Evolutionary conservation across 2,113 vertebrate genomes (phyloP), one percentile per base, ranked within the genome.

Genomic region (Alouatta palliata): DNA sequence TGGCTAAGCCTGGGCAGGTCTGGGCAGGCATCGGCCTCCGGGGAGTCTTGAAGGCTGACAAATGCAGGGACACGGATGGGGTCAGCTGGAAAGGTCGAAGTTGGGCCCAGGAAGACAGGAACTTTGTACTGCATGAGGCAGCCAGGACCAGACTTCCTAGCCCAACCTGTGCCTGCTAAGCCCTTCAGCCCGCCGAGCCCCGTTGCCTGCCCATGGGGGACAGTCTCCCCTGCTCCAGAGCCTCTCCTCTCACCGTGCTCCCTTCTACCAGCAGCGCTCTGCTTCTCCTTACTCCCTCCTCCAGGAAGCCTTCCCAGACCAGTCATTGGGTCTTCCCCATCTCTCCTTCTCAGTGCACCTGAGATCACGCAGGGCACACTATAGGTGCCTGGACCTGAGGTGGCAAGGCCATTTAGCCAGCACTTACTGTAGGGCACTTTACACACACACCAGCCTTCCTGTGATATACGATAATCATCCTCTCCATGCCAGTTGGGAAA

Each of bases 1-100:
- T 25, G 49, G 66, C 77, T 56, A 81, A 91, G 54, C 84, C 95
- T 80, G 40, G 80, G 45, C 90, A 82, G 32, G 95, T 76, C 93
- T 17, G 23, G 91, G 49, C 96, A 92, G 94, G 87, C 82, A 27
- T 81, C 1, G 20, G 47, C 64, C 77, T 43, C 47, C 10, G 3
- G 68, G 52, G 45, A 82, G n/a, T n/a, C 35, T 8, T 7, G n/a
- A 75, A 73, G 27, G 77, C 77, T 83, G 47, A 47, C 47, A 56
- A 49, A 64, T 30, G n/a, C 35, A 75, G 87, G 32, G 47, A 52
- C 21, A 64, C 45, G 19, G 2, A 10, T 20, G 25, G 49, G 43
- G 45, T 92, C 95, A 87, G 45, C 40, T 3, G 19, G 16, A 77
- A 68, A 52, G 52, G 58, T 13, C 6, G 6, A 56, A 79, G 64